Evolutionary conservation across 2,797 vertebrate species (phyloP).

Genomic region (Peromyscus melanophrys): DNA sequence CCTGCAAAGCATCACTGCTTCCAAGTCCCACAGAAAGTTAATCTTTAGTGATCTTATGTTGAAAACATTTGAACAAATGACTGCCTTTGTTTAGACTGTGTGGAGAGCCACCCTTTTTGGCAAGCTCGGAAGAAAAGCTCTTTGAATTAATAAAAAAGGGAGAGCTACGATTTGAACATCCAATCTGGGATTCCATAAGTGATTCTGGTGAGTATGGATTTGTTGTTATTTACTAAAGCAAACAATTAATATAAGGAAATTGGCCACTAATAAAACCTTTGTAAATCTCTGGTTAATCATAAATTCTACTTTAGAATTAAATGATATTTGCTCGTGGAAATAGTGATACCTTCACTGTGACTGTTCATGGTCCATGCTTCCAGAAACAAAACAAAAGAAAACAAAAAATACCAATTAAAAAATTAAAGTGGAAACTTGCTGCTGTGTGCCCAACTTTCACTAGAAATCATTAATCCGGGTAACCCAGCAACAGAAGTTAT

Average conservation of each 20-base stretch:
- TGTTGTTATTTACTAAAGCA: conserved; percentile 61
- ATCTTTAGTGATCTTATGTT: conserved; percentile 39
- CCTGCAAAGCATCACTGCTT: conserved; percentile 32
- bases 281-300: conserved; percentile 28
- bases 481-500: neutral
- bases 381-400: neutral
- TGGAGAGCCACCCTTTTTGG: conserved; percentile 92
- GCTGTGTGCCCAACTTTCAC: conserved; percentile 28
- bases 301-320: conserved; percentile 63
- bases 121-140: conserved; percentile 91
- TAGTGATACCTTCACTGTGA: conserved; percentile 31
- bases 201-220: conserved; percentile 88
- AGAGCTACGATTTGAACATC: conserved; percentile 89
- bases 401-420: conserved; percentile 44
- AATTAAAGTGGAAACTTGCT: conserved; percentile 59
- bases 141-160: conserved; percentile 91
- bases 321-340: conserved; percentile 59
- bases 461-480: neutral
- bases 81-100: conserved; percentile 90
- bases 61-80: conserved; percentile 37
- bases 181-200: conserved; percentile 90
- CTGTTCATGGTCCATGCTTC: conserved; percentile 17
- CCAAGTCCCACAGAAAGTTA: conserved; percentile 37
- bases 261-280: conserved; percentile 45
- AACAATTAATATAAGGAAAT: conserved; percentile 54